phyloP scores from a whole-genome alignment of 1,140 invertebrate species.

The Atta colombica region DNA sequence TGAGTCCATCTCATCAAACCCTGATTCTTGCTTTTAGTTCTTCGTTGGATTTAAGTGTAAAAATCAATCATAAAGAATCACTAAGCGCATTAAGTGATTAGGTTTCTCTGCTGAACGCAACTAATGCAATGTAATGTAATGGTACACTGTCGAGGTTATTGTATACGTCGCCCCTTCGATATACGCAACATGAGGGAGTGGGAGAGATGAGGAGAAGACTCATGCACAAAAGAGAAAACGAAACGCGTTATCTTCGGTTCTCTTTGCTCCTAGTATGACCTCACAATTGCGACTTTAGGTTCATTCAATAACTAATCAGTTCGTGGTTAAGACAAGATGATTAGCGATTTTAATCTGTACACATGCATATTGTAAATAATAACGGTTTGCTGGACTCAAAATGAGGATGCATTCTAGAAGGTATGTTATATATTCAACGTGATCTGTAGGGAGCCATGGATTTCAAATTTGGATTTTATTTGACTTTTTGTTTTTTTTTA shows the following conservation, averaged over 20 bases:
- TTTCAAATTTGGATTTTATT: conserved; percentile 6
- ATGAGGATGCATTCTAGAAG: conserved; percentile 28
- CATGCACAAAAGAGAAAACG: conserved; percentile 15
- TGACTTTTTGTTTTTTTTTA: no score
- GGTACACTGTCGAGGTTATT: conserved; percentile 50
- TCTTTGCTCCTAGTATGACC: conserved; percentile 4
- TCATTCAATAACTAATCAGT: conserved; percentile 27
- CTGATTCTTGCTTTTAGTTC: no score
- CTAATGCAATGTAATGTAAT: conserved; percentile 47
- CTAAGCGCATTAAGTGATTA: no score
- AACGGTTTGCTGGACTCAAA: conserved; percentile 45
- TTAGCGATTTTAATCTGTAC: conserved; percentile 55
- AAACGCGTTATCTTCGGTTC: conserved; percentile 22
- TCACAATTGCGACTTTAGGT: conserved; percentile 36
- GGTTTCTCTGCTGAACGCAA: no score
- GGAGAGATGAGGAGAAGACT: conserved; percentile 33
- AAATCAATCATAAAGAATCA: no score
- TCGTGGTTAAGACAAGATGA: conserved; percentile 28
- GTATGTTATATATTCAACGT: conserved; percentile 32
- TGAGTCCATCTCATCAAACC: no score
- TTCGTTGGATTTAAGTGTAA: no score
- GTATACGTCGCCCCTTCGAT: conserved; percentile 35
- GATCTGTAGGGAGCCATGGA: not conserved
- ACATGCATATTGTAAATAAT: conserved; percentile 60
- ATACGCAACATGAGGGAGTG: conserved; percentile 13